Base-by-base conservation (phyloP, 2,113 vertebrate species). In the Upupa epops region DNA sequence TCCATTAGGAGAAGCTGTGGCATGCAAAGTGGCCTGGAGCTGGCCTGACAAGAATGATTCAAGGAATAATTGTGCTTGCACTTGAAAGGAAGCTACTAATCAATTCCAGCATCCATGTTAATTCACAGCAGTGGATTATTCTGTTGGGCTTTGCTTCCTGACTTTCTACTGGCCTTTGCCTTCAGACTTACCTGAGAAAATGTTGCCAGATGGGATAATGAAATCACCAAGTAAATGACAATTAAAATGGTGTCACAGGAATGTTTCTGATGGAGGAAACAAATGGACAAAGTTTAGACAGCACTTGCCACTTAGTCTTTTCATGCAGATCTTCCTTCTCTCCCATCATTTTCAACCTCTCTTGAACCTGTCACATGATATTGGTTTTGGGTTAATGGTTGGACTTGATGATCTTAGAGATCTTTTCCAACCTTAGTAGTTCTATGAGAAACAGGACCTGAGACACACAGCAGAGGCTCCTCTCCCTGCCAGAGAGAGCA, bases 221-320 rank as follows among this genome's bases (percentile, higher is more conserved):
- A 82, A 81, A 91, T 61, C 1, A 19, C 12, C 42, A 66, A 75
- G 55, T 5, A 32, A 86, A 20, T 5, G 5, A 14, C 0, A 0
- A 75, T 18, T 71, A 31, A 74, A 92, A 81, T 3, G 5, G 25
- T 59, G 54, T 31, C 60, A 80, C 11, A 37, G 37, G 32, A 83
- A 32, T 31, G 45, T 25, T 76, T 46, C n/a, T 83, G 36, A 11
- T n/a, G 31, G 58, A 83, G 40, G 12, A 82, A 61, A 11, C 17
- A 28, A 16, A 8, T 13, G 22, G 46, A 17, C 42, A n/a, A 63
- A 49, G 31, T 12, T 58, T 36, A 55, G 26, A 37, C 29, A 68
- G 31, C 3, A 5, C 42, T 54, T 21, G 25, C 17, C 55, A 25
- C 0, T 0, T 5, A 45, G 77, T 25, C 3, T 26, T 42, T 65